These are phyloP conservation scores for Carterocephalus palaemon DNA, from an alignment of 2,888 invertebrate genomes.

Conservation along the genomic window DNA sequence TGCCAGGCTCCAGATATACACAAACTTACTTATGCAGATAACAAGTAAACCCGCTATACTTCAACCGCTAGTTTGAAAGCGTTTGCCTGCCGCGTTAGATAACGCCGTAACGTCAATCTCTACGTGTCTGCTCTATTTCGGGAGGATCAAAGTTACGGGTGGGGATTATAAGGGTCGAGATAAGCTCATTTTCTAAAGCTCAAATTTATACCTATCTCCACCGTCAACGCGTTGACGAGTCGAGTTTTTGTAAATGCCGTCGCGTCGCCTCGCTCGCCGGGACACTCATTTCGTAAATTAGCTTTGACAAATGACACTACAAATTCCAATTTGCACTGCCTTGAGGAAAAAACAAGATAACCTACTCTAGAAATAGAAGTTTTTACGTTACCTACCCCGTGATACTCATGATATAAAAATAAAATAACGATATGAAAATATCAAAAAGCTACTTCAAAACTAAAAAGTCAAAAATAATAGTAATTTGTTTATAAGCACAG, in stretches of 20 bases:
- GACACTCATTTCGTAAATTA: constrained; percentile 22
- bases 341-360: constrained; percentile 20
- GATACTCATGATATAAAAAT: no score
- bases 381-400: no score
- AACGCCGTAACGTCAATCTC: constrained; percentile 73
- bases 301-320: constrained; percentile 19
- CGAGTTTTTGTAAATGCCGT: constrained; percentile 31
- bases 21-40: no score
- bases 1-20: no score
- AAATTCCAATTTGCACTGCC: constrained; percentile 22
- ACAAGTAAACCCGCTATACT: no score
- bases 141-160: constrained; percentile 72
- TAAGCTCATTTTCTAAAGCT: constrained; percentile 70
- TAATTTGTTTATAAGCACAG: no score
- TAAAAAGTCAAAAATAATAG: no score
- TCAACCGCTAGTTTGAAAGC: constrained; percentile 57
- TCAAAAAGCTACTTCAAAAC: no score
- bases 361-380: no score
- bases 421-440: no score
- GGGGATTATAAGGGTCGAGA: constrained; percentile 76
- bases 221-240: constrained; percentile 51
- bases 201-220: constrained; percentile 65
- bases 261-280: constrained; percentile 2
- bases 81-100: constrained; percentile 62
- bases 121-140: constrained; percentile 65